Evolutionary conservation across 2,888 invertebrate species (phyloP), one percentile per base, ranked within the genome.

Genomic region (Dioctria linearis): DNA sequence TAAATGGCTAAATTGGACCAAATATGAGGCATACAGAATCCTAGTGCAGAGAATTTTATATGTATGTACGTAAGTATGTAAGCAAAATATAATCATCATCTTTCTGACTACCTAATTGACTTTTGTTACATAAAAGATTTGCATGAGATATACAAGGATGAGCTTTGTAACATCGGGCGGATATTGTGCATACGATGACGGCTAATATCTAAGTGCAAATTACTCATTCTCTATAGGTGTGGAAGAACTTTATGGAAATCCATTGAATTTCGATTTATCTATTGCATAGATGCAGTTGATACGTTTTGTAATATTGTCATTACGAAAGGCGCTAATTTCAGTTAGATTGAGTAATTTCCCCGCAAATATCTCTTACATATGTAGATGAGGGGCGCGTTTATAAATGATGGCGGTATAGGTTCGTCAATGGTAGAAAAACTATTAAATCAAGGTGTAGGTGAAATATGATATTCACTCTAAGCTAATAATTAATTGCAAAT

Each of bases 1-100:
- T 69, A 80, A 78, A 78, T 80, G 71, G 80, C 54, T 69, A 80
- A 67, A 78, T 80, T 78, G 78, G 67, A 69, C 80, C 59, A 80
- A 80, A 80, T 80, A 76, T 63, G 46, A 63, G 46, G 13, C 46
- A 49, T 49, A 37, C 46, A 61, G 42, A 43, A 49, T 54, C 54
- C 76, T 25, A 25, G 25, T 25, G 25, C 25, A 25, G 1, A 25
- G 25, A 25, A 25, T 25, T 2, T 25, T 25, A 25, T 25, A 25
- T 25, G 25, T 25, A 25, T 25, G 25, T 25, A 25, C 25, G 25
- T 25, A 25, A 25, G 25, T 25, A 25, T 25, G 25, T 25, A 13
- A n/a, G 42, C 13, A 3, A 9, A 11, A 8, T n/a, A 76, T 61
- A 13, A 76, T 76, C 78, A 13, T 46, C 65, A 51, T 49, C 51